Base-by-base conservation (phyloP, 2,888 invertebrate species). In the Acanthacorydalis orientalis region DNA sequence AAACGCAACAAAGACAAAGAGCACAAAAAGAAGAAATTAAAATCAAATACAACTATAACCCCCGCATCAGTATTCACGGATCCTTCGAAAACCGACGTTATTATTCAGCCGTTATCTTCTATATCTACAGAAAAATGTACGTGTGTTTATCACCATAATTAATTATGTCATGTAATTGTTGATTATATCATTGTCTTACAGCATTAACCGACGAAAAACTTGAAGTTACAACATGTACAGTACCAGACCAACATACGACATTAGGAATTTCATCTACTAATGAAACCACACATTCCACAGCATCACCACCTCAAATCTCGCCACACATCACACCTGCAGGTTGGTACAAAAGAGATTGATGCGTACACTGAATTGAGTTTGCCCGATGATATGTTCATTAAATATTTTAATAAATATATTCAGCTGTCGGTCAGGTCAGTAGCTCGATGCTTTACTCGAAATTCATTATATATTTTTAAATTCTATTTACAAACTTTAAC, bases 1-100 rank as follows among this genome's bases (percentile, higher is more conserved):
- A 75, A 74, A 57, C 69, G 71, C 44, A 61, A 58, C 53, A 77
- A 77, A 59, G 75, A 75, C 12, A 75, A 77, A 57, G 74, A 76
- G 38, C 60, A 69, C 54, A 78, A 78, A 62, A 77, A 77, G 60
- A 78, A 75, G 58, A 77, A 75, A 56, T 59, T 63, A 43, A 66
- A 72, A 54, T 56, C 60, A 23, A 35, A 31, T 38, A 40, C 31
- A 31, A 41, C 32, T n/a, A 43, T 15, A 12, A 43, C 40, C 38
- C 39, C 43, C 7, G 32, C 34, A 34, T 33, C 48, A 9, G 14
- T 14, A 14, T 37, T 14, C 7, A 37, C 37, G 7, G 37, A 37
- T 37, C n/a, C 14, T 9, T 12, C 37, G 12, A 37, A 37, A 6
- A 14, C 14, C 10, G 37, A 37, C 9, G 10, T 37, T 14, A 37